Evolutionary conservation across 2,888 invertebrate species (phyloP).

Genomic region (Creontiades dilutus): DNA sequence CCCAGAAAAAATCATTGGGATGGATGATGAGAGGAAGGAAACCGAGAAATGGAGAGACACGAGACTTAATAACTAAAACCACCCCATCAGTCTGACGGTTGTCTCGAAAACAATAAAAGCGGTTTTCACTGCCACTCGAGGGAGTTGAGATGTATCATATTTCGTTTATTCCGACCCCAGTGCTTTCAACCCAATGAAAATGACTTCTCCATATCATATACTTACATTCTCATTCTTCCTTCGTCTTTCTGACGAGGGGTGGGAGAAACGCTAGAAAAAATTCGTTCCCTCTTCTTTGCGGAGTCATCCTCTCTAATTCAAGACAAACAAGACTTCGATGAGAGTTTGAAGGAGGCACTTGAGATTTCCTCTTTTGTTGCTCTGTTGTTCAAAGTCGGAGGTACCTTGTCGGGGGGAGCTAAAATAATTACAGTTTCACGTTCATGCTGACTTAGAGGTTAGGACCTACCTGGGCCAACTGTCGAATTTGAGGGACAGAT

Average conservation of each 20-base stretch:
- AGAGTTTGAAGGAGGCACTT: conserved; percentile 18
- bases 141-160: not conserved
- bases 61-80: conserved; percentile 31
- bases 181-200: not conserved
- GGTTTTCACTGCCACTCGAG: conserved; percentile 36
- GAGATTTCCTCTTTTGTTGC: not conserved
- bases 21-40: not conserved
- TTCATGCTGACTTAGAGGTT: not conserved
- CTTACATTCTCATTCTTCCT: conserved; percentile 24
- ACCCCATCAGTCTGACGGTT: not conserved
- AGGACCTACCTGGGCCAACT: not conserved
- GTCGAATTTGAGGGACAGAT: not conserved
- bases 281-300: not conserved
- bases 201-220: conserved; percentile 36
- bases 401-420: not conserved
- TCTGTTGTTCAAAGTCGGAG: not conserved
- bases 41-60: conserved; percentile 2
- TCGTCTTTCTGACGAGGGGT: not conserved
- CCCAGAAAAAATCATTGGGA: not conserved
- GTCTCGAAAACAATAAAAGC: conserved; percentile 22
- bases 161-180: not conserved
- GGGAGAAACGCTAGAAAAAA: not conserved
- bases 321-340: conserved; percentile 26
- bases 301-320: conserved; percentile 14
- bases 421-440: not conserved